Conservation (phyloP, 1,140 invertebrate genomes). For the Drosophila funebris region DNA sequence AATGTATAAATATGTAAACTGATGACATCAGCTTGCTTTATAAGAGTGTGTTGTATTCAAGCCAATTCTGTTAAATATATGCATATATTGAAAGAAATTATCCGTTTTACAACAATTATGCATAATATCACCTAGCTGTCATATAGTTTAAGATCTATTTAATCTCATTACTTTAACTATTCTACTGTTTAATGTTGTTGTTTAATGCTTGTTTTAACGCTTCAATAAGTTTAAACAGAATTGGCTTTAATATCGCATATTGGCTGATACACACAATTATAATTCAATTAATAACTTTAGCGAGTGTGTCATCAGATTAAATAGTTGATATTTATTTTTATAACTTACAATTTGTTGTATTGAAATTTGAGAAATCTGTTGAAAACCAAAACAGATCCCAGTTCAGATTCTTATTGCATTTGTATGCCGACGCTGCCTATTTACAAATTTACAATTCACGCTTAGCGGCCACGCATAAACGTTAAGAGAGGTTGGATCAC, state of each 20-base stretch:
- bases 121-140: background rate
- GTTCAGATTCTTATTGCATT: background rate
- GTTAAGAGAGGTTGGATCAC: background rate
- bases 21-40: constrained; percentile 5
- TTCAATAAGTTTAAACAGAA: background rate
- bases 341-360: background rate
- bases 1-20: constrained; percentile 1
- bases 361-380: background rate
- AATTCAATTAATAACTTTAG: background rate
- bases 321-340: background rate
- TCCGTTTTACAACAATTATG: background rate
- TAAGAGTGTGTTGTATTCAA: background rate
- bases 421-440: constrained; percentile 18
- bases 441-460: constrained; percentile 8
- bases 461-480: constrained; percentile 23
- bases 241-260: background rate
- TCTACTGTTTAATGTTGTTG: background rate
- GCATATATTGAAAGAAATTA: constrained; percentile 13
- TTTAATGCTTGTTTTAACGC: background rate
- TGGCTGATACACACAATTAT: background rate
- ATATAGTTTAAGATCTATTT: background rate
- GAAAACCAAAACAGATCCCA: background rate
- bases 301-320: background rate
- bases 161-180: constrained; percentile 6
- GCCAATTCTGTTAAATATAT: background rate